Base-by-base conservation (phyloP, 2,113 vertebrate genomes). In the Theropithecus gelada region DNA sequence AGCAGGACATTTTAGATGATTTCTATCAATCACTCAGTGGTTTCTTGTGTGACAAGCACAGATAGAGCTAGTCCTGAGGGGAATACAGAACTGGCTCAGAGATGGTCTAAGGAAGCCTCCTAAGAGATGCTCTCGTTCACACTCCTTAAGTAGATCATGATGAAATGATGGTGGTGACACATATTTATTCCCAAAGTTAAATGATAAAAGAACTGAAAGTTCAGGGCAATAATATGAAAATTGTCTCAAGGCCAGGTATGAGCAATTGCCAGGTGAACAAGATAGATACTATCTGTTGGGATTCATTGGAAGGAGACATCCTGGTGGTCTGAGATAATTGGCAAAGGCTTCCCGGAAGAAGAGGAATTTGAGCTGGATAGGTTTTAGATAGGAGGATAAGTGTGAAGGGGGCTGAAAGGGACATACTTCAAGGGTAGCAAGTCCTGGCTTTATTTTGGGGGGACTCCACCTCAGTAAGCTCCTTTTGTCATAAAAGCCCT, bases 401-500 rank as follows among this genome's bases (percentile, higher is more conserved):
- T 84, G 59, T 57, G 35, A 35, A 81, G 48, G 40, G 20, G 43
- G 16, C 35, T 97, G 55, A 45, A 94, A 82, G 38, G 43, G 48
- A 66, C 32, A 40, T 5, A 75, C 27, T 92, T 89, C 78, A 73
- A 76, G 48, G 35, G 23, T 90, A 72, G 50, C 84, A 78, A n/a
- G 27, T 85, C 82, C 45, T 93, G 48, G 75, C 25, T 93, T 94
- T 80, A 35, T 97, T 84, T 92, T 43, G 38, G 73, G 59, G 75
- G 25, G 55, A 38, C 43, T 93, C 59, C 8, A 5, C 59, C 57
- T 96, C 73, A 43, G 22, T n/a, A 64, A 94, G 12, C 38, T 88
- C 43, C 75, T 88, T 94, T 94, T 83, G 76, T 93, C 70, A 23
- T 70, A 73, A 94, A 94, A 95, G 10, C 48, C 78, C 50, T 66